Base-by-base conservation (phyloP, 1,140 invertebrate species). In the Drosophila parabipectinata region DNA sequence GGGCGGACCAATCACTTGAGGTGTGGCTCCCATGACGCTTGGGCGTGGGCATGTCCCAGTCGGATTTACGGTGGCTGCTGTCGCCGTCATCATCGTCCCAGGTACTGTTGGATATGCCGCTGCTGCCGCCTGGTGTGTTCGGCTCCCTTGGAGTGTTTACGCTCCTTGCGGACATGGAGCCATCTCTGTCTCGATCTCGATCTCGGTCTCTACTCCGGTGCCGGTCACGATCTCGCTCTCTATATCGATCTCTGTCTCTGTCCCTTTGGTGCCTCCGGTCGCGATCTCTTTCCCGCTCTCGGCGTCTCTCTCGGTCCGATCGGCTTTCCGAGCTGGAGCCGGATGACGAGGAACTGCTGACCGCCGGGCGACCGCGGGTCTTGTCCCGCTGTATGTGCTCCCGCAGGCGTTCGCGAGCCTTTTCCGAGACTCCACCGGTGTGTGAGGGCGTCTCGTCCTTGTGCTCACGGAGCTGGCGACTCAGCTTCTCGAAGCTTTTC, bases 21-120 rank as follows among this genome's bases (percentile, higher is more conserved):
- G 66, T 52, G 26, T 28, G 26, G 37, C 66, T 24, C 94, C 90
- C 71, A 93, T 93, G 0, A 97, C 98, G 1, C 97, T 94, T 93
- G 0, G 98, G 98, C 1, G 98, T 98, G 0, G 98, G 97, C 87
- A 97, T 95, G 92, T 99, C 98, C 98, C 98, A 99, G 47, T 95
- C 95, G 4, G 97, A 98, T 77, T 93, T 94, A 12, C 95, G 95
- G 2, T 92, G 93, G 74, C 97, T 96, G 90, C 98, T 97, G 66
- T 98, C 97, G 89, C 54, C 51, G 30, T 91, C 90, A 88, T 80
- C 79, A 21, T 91, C 90, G 52, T 99, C 98, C 98, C 98, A 99
- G 8, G 94, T 94, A 41, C 96, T 95, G 89, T 69, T 77, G 0
- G 79, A 75, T 0, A 90, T 52, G 0, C 80, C 63, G 24, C 45